Conservation (phyloP, 2,888 invertebrate genomes). For the Micropterix aruncella region DNA sequence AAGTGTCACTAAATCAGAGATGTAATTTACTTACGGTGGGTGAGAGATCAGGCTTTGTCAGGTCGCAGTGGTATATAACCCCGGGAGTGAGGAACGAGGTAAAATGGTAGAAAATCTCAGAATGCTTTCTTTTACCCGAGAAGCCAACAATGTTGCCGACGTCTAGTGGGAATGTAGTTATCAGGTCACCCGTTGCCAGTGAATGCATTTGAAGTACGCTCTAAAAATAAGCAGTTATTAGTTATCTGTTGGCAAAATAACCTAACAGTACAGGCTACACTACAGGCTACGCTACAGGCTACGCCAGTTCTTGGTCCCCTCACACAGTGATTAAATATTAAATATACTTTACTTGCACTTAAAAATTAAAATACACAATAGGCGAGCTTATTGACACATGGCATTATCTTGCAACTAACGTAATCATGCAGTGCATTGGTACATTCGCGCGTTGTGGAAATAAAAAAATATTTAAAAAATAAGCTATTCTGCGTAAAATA, state of each 20-base stretch:
- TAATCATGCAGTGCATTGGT: too few species aligned
- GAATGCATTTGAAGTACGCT: constrained; percentile 72
- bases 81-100: constrained; percentile 86
- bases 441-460: too few species aligned
- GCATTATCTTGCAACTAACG: too few species aligned
- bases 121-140: constrained; percentile 71
- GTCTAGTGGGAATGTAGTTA: constrained; percentile 65
- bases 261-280: neutral
- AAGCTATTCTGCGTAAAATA: too few species aligned
- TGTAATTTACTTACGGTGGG: constrained; percentile 47
- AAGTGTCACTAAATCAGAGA: too few species aligned
- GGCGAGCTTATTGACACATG: too few species aligned
- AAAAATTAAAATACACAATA: too few species aligned
- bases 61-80: constrained; percentile 74
- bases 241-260: constrained; percentile 4
- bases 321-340: too few species aligned
- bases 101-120: constrained; percentile 88
- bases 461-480: too few species aligned
- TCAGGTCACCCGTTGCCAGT: constrained; percentile 52
- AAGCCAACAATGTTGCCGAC: constrained; percentile 79
- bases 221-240: constrained; percentile 26
- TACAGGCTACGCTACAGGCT: too few species aligned
- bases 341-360: too few species aligned
- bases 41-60: constrained; percentile 45
- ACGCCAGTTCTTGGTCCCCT: too few species aligned